Evolutionary conservation across 2,888 invertebrate genomes (phyloP).

Genomic region (Hypolimnas misippus): DNA sequence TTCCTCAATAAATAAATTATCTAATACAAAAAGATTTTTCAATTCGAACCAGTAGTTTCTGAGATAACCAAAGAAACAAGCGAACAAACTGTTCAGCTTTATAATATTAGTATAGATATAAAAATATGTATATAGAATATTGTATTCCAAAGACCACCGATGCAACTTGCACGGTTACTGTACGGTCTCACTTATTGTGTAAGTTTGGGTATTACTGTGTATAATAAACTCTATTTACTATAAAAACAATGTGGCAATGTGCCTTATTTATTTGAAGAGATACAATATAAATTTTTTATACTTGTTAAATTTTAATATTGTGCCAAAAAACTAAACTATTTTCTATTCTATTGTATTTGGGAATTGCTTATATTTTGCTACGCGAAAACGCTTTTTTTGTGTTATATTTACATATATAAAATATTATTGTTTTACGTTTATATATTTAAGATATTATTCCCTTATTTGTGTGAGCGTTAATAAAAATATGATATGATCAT

Average conservation of each 20-base stretch:
- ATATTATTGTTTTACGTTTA: neutral
- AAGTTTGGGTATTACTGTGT: neutral
- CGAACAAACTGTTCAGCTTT: too few relatives aligned
- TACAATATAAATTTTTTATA: slow-evolving; percentile 2
- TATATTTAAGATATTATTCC: neutral
- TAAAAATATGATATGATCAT: neutral
- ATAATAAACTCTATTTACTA: neutral
- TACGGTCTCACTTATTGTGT: neutral
- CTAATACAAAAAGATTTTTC: too few relatives aligned
- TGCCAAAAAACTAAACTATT: slow-evolving; percentile 55
- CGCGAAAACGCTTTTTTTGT: neutral
- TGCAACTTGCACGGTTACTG: too few relatives aligned
- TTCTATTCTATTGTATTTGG: slow-evolving; percentile 3
- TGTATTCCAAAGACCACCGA: too few relatives aligned
- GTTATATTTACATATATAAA: neutral
- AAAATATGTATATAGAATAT: too few relatives aligned
- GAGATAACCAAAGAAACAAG: too few relatives aligned
- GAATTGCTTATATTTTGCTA: slow-evolving; percentile 7
- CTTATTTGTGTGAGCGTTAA: neutral
- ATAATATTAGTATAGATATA: too few relatives aligned
- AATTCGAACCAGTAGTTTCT: too few relatives aligned
- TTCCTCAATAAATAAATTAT: too few relatives aligned
- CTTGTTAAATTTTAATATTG: slow-evolving; percentile 43
- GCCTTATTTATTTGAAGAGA: slow-evolving; percentile 65
- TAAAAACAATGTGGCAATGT: slow-evolving; percentile 56